phyloP scores from a whole-genome alignment of 2,113 vertebrate genomes.

The Apus apus region DNA sequence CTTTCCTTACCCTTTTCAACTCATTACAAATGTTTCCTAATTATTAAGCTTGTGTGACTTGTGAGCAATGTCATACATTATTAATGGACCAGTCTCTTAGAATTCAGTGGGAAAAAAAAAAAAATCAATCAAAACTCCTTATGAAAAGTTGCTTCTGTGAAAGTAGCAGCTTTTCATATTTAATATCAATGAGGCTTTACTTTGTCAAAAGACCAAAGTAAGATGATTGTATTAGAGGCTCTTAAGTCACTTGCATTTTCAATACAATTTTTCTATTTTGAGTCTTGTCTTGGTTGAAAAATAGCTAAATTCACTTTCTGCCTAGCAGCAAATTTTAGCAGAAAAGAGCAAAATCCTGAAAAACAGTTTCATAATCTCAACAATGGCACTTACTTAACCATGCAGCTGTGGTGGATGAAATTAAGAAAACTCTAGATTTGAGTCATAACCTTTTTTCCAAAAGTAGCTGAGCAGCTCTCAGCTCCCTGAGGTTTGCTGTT shows the following conservation, averaged over 20 bases:
- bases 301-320: slow-evolving; percentile 21
- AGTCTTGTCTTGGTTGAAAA: slow-evolving; percentile 2
- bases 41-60: slow-evolving; percentile 50
- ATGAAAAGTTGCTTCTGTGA: slow-evolving; percentile 33
- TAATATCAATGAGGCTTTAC: slow-evolving; percentile 41
- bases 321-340: slow-evolving; percentile 2
- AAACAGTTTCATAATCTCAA: not conserved
- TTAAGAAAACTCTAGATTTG: not conserved
- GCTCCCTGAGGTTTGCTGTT: not conserved
- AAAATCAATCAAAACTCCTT: not conserved
- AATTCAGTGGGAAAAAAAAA: not conserved
- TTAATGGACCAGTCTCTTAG: slow-evolving; percentile 29
- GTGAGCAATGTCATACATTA: slow-evolving; percentile 28
- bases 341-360: not conserved
- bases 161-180: slow-evolving; percentile 50
- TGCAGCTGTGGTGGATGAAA: not conserved
- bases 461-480: not conserved
- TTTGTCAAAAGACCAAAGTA: slow-evolving; percentile 51
- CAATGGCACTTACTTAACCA: not conserved
- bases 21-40: slow-evolving; percentile 61
- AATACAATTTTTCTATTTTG: slow-evolving; percentile 32
- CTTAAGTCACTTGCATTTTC: slow-evolving; percentile 33
- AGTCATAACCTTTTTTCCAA: not conserved
- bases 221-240: slow-evolving; percentile 33
- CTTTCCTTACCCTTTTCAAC: slow-evolving; percentile 41